Evolutionary conservation across 2,797 vertebrate genomes (phyloP).

Genomic region (Avahi laniger): DNA sequence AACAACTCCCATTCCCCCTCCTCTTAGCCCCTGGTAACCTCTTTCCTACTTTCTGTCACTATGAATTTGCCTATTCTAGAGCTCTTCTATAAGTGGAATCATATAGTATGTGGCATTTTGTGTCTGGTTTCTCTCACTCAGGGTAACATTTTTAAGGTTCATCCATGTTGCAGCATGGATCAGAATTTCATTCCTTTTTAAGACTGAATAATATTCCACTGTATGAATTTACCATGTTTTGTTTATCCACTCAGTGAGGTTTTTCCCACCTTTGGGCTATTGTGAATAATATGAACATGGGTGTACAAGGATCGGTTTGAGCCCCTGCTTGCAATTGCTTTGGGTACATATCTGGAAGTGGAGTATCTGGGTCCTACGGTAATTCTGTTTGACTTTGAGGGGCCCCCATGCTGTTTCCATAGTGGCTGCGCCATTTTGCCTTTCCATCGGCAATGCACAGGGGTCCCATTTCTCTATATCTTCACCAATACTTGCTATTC

Average conservation of each 20-base stretch:
- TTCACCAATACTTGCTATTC: neutral
- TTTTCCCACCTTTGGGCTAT: neutral
- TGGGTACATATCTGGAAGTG: neutral
- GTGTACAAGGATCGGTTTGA: neutral
- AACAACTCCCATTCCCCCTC: neutral
- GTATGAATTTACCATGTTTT: neutral
- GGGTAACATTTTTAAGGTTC: neutral
- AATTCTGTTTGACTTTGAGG: neutral
- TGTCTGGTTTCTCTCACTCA: neutral
- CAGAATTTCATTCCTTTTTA: neutral
- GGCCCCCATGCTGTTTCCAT: fast-evolving
- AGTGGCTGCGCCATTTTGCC: neutral
- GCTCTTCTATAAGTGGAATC: neutral
- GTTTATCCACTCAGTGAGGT: neutral
- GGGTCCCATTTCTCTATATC: neutral
- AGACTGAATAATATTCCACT: neutral
- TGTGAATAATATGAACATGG: neutral
- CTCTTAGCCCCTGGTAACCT: neutral
- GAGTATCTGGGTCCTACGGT: neutral
- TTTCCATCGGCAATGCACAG: neutral
- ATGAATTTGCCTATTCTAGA: neutral
- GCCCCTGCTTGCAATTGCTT: neutral
- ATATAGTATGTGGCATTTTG: neutral
- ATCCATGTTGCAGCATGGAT: neutral
- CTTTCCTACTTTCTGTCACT: neutral